phyloP scores from a whole-genome alignment of 2,113 vertebrate species.

The Hucho hucho region DNA sequence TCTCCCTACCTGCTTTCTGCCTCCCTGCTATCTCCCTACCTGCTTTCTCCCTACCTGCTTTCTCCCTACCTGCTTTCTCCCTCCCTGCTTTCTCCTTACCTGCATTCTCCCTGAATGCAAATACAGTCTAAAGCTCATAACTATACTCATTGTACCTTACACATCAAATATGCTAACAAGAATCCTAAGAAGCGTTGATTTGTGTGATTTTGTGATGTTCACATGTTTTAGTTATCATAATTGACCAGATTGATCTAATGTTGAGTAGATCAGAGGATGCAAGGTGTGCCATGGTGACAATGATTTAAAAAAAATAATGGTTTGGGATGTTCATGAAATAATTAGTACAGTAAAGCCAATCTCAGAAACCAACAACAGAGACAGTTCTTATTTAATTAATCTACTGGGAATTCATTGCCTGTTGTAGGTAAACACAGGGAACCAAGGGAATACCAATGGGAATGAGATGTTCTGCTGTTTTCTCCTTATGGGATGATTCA shows the following conservation, averaged over 20 bases:
- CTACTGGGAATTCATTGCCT: conserved; percentile 76
- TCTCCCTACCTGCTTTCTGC: conserved; percentile 4
- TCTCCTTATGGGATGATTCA: conserved; percentile 73
- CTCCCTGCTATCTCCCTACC: not conserved
- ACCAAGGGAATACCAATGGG: conserved; percentile 70
- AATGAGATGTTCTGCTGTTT: conserved; percentile 75
- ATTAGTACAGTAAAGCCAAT: conserved; percentile 71
- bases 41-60: too few species aligned
- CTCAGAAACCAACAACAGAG: conserved; percentile 63
- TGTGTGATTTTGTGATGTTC: not conserved
- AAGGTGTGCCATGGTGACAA: conserved; percentile 57
- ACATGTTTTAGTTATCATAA: conserved; percentile 35
- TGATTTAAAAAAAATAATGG: conserved; percentile 71
- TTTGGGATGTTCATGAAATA: conserved; percentile 74
- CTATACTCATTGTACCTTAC: conserved; percentile 21
- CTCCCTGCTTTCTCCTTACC: too few species aligned
- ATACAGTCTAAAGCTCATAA: conserved; percentile 24
- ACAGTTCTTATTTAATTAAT: conserved; percentile 75
- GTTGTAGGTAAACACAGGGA: conserved; percentile 77
- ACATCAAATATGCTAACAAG: conserved; percentile 33
- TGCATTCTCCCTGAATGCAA: conserved; percentile 18
- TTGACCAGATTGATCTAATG: conserved; percentile 49
- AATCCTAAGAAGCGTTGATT: not conserved
- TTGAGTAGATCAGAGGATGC: conserved; percentile 46
- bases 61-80: too few species aligned